A percentile compares a stretch with the other conserved stretches of the same genome.
Evolutionary conservation across 2,113 vertebrate genomes (phyloP).

Genomic region (Phyllopteryx taeniolatus): DNA sequence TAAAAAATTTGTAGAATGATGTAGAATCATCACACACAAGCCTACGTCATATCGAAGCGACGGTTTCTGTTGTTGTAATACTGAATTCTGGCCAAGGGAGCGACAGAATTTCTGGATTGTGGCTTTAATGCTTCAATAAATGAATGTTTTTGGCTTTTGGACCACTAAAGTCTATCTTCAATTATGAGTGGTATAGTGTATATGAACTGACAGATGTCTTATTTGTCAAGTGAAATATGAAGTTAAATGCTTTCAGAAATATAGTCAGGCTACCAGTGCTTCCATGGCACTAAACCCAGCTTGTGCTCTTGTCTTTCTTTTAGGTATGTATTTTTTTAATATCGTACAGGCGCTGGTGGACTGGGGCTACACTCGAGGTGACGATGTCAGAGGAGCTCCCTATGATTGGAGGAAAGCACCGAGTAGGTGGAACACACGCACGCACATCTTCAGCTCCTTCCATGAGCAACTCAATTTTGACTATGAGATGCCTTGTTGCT

Average conservation of each 20-base stretch:
- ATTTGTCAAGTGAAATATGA: not conserved
- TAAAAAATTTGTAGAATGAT: no score
- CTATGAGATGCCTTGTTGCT: not conserved
- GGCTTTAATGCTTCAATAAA: no score
- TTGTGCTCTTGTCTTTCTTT: constrained; percentile 39
- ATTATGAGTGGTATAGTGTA: no score
- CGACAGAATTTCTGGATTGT: no score
- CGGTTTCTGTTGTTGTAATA: no score
- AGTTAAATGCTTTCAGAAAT: not conserved
- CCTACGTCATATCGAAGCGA: no score
- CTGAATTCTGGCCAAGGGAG: no score
- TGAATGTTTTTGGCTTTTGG: not conserved
- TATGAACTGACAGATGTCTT: not conserved
- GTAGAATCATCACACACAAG: no score
- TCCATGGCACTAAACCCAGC: not conserved
- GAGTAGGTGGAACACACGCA: constrained; percentile 72
- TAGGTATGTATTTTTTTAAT: constrained; percentile 93
- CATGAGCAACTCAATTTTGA: not conserved
- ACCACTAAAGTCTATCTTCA: not conserved
- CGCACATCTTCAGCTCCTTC: not conserved
- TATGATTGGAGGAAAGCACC: constrained; percentile 98
- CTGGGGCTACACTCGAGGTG: constrained; percentile 87
- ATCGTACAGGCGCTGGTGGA: constrained; percentile 86
- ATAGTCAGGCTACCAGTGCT: not conserved
- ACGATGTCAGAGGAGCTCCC: constrained; percentile 88